Evolutionary conservation across 2,113 vertebrate genomes (phyloP).

Genomic region (Mustela nigripes): DNA sequence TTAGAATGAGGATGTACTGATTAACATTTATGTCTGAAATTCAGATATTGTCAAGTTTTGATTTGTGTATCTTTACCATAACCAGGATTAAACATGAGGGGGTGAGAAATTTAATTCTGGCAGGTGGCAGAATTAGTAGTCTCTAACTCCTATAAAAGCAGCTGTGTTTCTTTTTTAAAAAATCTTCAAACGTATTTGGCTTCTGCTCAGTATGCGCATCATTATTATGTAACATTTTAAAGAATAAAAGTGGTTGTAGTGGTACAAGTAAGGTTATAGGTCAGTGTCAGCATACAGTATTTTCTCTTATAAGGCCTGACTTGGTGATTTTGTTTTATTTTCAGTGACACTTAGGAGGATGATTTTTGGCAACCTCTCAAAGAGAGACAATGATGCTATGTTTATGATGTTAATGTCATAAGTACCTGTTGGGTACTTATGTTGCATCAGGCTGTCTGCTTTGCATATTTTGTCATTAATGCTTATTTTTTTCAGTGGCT

Average conservation of each 20-base stretch:
- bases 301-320: background rate
- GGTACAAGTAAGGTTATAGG: background rate
- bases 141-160: background rate
- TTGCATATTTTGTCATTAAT: background rate
- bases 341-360: background rate
- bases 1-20: background rate
- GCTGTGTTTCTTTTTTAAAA: background rate
- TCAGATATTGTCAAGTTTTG: background rate
- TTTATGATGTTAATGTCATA: background rate
- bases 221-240: background rate
- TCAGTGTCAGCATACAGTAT: background rate
- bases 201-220: background rate
- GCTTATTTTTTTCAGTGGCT: background rate
- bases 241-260: background rate
- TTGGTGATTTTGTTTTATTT: background rate
- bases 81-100: background rate
- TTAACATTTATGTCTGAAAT: conserved; percentile 40
- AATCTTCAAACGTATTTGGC: background rate
- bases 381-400: background rate
- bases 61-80: background rate
- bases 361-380: conserved; percentile 17
- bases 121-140: background rate
- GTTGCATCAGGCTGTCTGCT: background rate
- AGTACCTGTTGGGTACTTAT: background rate
- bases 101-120: background rate